A percentile compares a stretch with the other conserved stretches of the same genome.
Conservation (phyloP, 35 echinoderm and acorn worm genomes). For the Patiria miniata region DNA sequence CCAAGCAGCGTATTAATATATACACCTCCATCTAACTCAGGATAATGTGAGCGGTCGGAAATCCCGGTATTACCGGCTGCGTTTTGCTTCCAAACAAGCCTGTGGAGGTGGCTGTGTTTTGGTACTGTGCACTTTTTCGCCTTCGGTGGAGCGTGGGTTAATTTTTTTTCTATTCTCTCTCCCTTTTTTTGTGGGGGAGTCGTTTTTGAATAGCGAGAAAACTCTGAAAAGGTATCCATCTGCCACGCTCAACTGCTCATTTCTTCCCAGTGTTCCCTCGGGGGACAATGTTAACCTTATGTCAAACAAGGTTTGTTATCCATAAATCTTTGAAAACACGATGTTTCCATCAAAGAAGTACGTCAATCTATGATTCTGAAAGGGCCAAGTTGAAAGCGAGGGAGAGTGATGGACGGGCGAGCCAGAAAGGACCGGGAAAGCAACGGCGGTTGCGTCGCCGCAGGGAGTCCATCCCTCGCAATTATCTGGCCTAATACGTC, state of each 20-base stretch:
- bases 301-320: constrained; percentile 85
- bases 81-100: constrained; percentile 30
- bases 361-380: constrained; percentile 61
- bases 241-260: constrained; percentile 51
- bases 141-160: constrained; percentile 26
- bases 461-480: constrained; percentile 62
- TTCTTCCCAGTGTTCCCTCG: constrained; percentile 22
- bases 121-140: constrained; percentile 24
- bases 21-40: constrained; percentile 18
- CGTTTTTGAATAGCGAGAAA: constrained; percentile 24
- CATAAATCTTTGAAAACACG: constrained; percentile 64
- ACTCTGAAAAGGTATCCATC: constrained; percentile 46
- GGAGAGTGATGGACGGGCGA: constrained; percentile 54
- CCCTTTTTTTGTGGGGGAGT: constrained; percentile 7
- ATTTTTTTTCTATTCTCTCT: background rate
- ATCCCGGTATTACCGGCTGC: constrained; percentile 1
- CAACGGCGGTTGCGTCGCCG: constrained; percentile 39
- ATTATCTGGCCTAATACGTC: constrained; percentile 74
- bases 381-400: constrained; percentile 14
- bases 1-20: constrained; percentile 22
- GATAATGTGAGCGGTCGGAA: constrained; percentile 16
- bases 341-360: constrained; percentile 78
- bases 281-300: constrained; percentile 83
- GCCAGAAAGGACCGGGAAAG: constrained; percentile 40
- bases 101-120: constrained; percentile 24